Evolutionary conservation across 2,888 invertebrate species (phyloP).

Genomic region (Archips crataeganus): DNA sequence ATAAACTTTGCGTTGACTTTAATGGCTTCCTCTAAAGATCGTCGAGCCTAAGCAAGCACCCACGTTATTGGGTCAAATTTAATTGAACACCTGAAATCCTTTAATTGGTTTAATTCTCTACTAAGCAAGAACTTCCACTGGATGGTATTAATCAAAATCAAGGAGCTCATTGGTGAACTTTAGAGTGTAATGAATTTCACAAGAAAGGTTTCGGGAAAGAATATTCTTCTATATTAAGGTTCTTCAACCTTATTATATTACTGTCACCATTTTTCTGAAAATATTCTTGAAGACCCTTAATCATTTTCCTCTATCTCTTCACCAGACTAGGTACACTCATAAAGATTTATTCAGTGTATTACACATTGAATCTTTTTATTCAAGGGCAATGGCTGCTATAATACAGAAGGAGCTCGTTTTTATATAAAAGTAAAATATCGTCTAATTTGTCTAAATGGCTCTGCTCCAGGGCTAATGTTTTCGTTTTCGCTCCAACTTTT

Average conservation of each 20-base stretch:
- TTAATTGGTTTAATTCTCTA: constrained; percentile 7
- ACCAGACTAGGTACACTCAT: not conserved
- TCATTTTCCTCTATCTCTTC: not conserved
- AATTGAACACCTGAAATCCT: constrained; percentile 6
- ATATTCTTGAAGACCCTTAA: too few species aligned
- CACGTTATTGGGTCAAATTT: constrained; percentile 5
- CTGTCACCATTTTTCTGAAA: too few species aligned
- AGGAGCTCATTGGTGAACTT: not conserved
- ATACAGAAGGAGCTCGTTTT: not conserved
- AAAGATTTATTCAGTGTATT: constrained; percentile 1
- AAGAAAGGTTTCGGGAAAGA: not conserved
- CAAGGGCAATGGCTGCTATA: constrained; percentile 2
- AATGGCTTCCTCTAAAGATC: not conserved
- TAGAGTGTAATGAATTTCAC: not conserved
- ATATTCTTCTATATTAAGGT: not conserved
- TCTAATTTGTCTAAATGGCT: constrained; percentile 14
- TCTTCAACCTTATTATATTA: not conserved
- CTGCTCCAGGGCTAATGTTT: constrained; percentile 7
- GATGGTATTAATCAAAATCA: not conserved
- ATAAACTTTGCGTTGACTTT: not conserved
- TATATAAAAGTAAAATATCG: constrained; percentile 13
- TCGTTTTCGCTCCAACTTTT: constrained; percentile 9
- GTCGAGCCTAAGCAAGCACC: not conserved
- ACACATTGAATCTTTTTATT: constrained; percentile 4
- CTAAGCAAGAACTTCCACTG: not conserved